Percentiles rank a stretch among this genome's conserved stretches.
phyloP scores from a whole-genome alignment of 23 tunicate species.

The Diplosoma virens region DNA sequence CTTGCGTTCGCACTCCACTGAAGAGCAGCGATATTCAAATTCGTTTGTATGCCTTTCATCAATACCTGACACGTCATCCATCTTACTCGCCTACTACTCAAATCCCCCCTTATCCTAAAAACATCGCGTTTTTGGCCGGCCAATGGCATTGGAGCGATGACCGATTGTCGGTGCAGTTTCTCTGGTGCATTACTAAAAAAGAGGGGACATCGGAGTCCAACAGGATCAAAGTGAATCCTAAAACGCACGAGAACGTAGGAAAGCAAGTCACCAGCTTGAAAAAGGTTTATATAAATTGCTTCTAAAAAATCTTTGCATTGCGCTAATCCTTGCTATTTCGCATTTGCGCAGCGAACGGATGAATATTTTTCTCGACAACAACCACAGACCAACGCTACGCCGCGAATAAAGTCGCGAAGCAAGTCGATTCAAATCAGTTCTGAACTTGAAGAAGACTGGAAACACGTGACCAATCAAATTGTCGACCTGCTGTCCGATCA shows the following conservation, averaged over 20 bases:
- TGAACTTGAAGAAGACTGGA: constrained; percentile 72
- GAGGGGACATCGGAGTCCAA: constrained; percentile 47
- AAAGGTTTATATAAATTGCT: constrained; percentile 20
- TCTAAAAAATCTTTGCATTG: neutral
- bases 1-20: constrained; percentile 49
- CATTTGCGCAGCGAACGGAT: constrained; percentile 45
- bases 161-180: constrained; percentile 19
- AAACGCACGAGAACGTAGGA: constrained; percentile 5
- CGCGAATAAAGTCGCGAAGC: neutral
- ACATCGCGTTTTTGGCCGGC: constrained; percentile 26
- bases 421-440: constrained; percentile 27
- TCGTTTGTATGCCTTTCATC: constrained; percentile 52
- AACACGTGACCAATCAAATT: constrained; percentile 49
- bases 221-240: constrained; percentile 10
- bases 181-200: constrained; percentile 34
- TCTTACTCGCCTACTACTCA: constrained; percentile 41
- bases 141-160: constrained; percentile 61
- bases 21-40: constrained; percentile 32
- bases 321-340: too few relatives aligned
- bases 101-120: constrained; percentile 35
- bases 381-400: neutral
- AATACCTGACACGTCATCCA: constrained; percentile 48
- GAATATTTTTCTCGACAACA: constrained; percentile 36
- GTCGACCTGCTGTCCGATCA: constrained; percentile 37
- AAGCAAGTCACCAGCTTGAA: constrained; percentile 25